Evolutionary conservation across 2,888 invertebrate genomes (phyloP).

Genomic region (Suillia variegata): DNA sequence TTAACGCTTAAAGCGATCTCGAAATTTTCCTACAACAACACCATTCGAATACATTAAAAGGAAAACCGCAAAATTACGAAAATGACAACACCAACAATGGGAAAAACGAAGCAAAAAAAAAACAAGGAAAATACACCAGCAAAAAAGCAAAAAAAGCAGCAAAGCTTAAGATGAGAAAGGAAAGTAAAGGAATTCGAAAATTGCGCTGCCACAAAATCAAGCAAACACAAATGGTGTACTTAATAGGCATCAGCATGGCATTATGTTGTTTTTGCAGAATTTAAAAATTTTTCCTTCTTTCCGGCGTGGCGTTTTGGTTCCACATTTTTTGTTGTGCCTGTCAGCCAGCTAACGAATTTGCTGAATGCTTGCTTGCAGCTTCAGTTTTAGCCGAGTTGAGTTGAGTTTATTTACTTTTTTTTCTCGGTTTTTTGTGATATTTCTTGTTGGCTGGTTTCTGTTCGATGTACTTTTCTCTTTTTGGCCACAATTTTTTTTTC

Average conservation of each 20-base stretch:
- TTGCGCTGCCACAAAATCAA: not conserved
- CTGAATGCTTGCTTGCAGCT: not conserved
- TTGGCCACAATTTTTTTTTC: slow-evolving; percentile 3
- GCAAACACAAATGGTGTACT: slow-evolving; percentile 45
- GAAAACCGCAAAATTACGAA: too few relatives aligned
- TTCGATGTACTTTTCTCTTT: slow-evolving; percentile 14
- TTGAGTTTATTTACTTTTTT: slow-evolving; percentile 7
- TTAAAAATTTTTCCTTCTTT: slow-evolving; percentile 42
- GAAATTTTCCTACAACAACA: too few relatives aligned
- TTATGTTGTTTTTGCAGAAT: slow-evolving; percentile 42
- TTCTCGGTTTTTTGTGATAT: not conserved
- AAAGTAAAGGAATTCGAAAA: slow-evolving; percentile 1
- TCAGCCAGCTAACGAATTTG: not conserved
- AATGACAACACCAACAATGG: too few relatives aligned
- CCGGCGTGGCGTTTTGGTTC: not conserved
- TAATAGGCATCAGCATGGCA: slow-evolving; percentile 53
- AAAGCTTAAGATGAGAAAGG: not conserved
- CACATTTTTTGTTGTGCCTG: not conserved
- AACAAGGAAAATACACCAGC: too few relatives aligned
- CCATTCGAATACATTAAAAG: too few relatives aligned
- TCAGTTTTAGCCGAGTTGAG: not conserved
- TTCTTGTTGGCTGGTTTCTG: not conserved
- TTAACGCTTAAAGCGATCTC: too few relatives aligned
- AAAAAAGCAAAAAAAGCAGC: not conserved
- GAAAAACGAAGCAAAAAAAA: too few relatives aligned